These are phyloP conservation scores for Ceyx margarethae DNA, from an alignment of 2,113 vertebrate species.

Conservation along the genomic window DNA sequence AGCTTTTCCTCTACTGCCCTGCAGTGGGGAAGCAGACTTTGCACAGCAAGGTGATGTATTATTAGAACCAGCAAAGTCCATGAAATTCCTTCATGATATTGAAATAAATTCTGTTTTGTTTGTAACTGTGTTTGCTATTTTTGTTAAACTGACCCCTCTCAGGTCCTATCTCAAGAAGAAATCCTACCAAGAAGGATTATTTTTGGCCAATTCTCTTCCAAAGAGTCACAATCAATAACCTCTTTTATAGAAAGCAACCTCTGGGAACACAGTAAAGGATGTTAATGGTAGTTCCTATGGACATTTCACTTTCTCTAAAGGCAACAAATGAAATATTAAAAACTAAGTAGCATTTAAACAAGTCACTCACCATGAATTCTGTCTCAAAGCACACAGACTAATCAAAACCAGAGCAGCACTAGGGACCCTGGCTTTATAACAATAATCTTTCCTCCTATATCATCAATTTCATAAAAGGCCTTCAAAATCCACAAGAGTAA, in stretches of 20 bases:
- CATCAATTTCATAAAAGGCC: slow-evolving; percentile 59
- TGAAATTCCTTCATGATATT: slow-evolving; percentile 21
- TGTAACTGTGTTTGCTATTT: slow-evolving; percentile 42
- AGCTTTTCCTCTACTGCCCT: slow-evolving; percentile 16
- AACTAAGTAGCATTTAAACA: slow-evolving; percentile 61
- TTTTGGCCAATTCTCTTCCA: slow-evolving; percentile 54
- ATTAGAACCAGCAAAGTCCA: slow-evolving; percentile 11
- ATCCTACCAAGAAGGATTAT: slow-evolving; percentile 57
- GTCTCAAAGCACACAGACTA: slow-evolving; percentile 19
- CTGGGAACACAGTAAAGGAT: not conserved
- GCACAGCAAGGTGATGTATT: slow-evolving; percentile 39
- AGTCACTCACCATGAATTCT: slow-evolving; percentile 38
- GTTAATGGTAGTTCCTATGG: slow-evolving; percentile 10
- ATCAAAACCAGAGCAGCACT: slow-evolving; percentile 46
- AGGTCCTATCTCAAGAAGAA: slow-evolving; percentile 37
- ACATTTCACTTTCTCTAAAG: slow-evolving; percentile 54
- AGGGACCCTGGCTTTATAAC: slow-evolving; percentile 45
- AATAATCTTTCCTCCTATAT: slow-evolving; percentile 40
- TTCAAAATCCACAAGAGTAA: slow-evolving; percentile 54
- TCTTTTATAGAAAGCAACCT: slow-evolving; percentile 38
- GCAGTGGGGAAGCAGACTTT: slow-evolving; percentile 7
- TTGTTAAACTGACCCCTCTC: slow-evolving; percentile 25
- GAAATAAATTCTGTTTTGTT: slow-evolving; percentile 47
- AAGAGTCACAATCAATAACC: slow-evolving; percentile 56
- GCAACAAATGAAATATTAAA: slow-evolving; percentile 58